phyloP scores from a whole-genome alignment of 2,113 vertebrate species.

The Columbina picui region DNA sequence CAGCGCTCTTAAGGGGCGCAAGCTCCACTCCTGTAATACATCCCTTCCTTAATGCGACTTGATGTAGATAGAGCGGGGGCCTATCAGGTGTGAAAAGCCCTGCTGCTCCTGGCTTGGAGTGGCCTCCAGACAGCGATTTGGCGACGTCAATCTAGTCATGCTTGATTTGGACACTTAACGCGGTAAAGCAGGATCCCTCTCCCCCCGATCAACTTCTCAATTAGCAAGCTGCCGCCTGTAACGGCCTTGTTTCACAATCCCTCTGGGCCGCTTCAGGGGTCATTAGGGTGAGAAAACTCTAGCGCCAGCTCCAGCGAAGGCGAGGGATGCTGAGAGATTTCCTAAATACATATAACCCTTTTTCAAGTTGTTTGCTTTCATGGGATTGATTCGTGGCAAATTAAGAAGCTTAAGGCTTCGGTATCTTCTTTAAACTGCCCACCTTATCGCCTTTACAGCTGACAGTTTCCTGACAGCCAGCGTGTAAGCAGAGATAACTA shows the following conservation, averaged over 20 bases:
- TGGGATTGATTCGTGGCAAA: constrained; percentile 76
- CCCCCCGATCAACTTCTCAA: constrained; percentile 86
- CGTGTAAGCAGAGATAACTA: constrained; percentile 73
- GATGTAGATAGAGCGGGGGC: constrained; percentile 80
- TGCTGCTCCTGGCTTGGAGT: constrained; percentile 78
- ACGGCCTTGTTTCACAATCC: constrained; percentile 80
- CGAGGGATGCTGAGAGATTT: constrained; percentile 37
- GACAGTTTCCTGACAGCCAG: constrained; percentile 68
- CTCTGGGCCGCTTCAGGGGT: constrained; percentile 70
- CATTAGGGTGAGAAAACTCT: constrained; percentile 74
- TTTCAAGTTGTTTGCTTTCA: constrained; percentile 78
- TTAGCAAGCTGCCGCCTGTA: constrained; percentile 88
- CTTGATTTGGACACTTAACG: constrained; percentile 83
- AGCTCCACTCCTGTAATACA: constrained; percentile 62
- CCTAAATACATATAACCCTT: constrained; percentile 63
- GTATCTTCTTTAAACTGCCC: constrained; percentile 77
- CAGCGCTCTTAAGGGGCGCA: constrained; percentile 20
- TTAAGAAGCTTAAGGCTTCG: constrained; percentile 76
- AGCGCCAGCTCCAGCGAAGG: neutral
- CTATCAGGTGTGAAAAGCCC: constrained; percentile 81
- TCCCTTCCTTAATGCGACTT: constrained; percentile 80
- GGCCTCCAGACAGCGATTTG: constrained; percentile 86
- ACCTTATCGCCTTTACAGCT: constrained; percentile 72
- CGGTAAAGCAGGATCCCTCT: constrained; percentile 75
- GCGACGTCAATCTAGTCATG: constrained; percentile 83